phyloP scores from a whole-genome alignment of 2,797 vertebrate genomes.

The Anolis apletophallus region DNA sequence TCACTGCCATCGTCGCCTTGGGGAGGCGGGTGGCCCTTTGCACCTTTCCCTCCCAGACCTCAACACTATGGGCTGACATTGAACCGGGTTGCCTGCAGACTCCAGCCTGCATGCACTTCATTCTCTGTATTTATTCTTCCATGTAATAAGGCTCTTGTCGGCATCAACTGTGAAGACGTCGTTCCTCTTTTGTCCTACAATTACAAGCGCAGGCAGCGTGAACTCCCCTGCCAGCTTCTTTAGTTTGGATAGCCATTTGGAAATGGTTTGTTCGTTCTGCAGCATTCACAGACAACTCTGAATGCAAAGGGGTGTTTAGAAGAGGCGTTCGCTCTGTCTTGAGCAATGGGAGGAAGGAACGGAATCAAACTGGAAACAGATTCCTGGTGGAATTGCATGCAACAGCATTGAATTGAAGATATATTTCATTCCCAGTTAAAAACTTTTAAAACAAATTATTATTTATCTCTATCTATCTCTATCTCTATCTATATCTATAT shows the following conservation, averaged over 20 bases:
- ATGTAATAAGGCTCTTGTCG: not conserved
- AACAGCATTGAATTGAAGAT: no score
- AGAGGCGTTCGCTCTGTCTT: constrained; percentile 1
- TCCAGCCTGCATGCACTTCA: not conserved
- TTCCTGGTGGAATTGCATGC: not conserved
- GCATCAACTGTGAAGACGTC: constrained; percentile 3
- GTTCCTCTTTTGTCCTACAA: constrained; percentile 22
- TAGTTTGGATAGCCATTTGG: constrained; percentile 2
- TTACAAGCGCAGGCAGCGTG: not conserved
- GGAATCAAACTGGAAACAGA: not conserved
- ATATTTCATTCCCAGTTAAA: no score
- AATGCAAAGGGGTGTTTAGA: not conserved
- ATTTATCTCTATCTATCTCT: no score
- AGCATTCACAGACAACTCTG: not conserved
- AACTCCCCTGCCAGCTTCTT: not conserved
- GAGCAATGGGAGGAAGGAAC: not conserved
- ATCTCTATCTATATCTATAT: no score
- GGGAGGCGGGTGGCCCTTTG: not conserved
- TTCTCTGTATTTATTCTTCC: constrained; percentile 1
- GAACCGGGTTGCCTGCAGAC: not conserved
- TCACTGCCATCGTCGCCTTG: not conserved
- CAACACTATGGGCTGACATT: not conserved
- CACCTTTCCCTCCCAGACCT: not conserved
- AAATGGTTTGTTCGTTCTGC: constrained; percentile 11
- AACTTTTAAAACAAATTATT: no score